These are phyloP conservation scores for Archocentrus centrarchus DNA, from an alignment of 2,113 vertebrate species.

Conservation along the genomic window DNA sequence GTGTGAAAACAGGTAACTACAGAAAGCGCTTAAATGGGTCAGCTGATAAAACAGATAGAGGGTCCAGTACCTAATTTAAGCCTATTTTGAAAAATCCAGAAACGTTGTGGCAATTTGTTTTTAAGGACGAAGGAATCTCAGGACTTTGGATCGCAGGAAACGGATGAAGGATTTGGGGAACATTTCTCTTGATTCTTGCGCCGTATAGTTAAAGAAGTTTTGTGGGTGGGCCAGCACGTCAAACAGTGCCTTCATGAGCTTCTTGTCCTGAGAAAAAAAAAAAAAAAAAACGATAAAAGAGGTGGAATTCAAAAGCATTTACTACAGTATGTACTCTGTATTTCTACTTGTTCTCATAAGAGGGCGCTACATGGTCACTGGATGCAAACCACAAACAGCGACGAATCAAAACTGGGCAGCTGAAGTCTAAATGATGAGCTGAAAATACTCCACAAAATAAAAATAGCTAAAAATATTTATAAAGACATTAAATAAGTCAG, in stretches of 20 bases:
- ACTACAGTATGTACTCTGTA: background rate
- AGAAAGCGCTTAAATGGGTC: slow-evolving; percentile 37
- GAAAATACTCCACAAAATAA: background rate
- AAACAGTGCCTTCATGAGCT: slow-evolving; percentile 97
- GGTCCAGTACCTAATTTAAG: slow-evolving; percentile 32
- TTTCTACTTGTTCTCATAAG: slow-evolving; percentile 51
- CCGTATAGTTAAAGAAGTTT: slow-evolving; percentile 99
- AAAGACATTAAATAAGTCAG: background rate
- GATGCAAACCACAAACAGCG: background rate
- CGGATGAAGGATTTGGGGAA: slow-evolving; percentile 98
- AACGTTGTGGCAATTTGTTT: background rate
- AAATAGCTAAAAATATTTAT: background rate
- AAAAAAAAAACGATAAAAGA: background rate
- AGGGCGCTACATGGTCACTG: slow-evolving; percentile 45
- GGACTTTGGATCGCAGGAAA: slow-evolving; percentile 95
- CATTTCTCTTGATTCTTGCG: slow-evolving; percentile 98
- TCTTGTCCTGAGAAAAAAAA: slow-evolving; percentile 89
- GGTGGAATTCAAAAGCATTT: slow-evolving; percentile 14
- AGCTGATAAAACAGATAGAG: slow-evolving; percentile 26
- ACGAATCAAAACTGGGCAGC: background rate
- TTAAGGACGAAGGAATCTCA: slow-evolving; percentile 94
- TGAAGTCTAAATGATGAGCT: background rate
- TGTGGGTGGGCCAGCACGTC: slow-evolving; percentile 97
- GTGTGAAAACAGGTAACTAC: slow-evolving; percentile 39
- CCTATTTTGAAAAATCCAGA: slow-evolving; percentile 22